Evolutionary conservation across 2,113 vertebrate species (phyloP), one percentile per base, ranked within the genome.

Genomic region (Aix galericulata): DNA sequence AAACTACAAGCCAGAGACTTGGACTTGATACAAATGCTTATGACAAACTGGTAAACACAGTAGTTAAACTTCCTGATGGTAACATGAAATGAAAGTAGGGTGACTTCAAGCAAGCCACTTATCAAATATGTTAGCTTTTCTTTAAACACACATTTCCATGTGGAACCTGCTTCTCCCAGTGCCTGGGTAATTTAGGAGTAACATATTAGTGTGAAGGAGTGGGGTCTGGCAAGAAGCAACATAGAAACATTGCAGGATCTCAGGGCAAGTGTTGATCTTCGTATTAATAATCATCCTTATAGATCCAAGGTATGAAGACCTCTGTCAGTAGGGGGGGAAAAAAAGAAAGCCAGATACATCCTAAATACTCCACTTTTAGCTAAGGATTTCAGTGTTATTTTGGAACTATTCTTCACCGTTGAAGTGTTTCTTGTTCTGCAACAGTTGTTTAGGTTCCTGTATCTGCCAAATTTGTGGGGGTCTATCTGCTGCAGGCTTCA

Each of bases 171-270:
- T 62, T 40, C 2, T 87, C 26, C n/a, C 3, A 6, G 4, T 50
- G 21, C 14, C 8, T 16, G 60, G 79, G 23, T 9, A 60, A 75
- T 44, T 62, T 46, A 71, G 11, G n/a, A 86, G 29, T 52, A 59
- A 32, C 13, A 81, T 15, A 9, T 18, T 36, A 8, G 9, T 31
- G 13, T 14, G 6, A 27, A 25, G 32, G 15, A 22, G 21, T 1
- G 18, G 1, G 0, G 1, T 26, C 11, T 73, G 36, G 12, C 20
- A 4, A 2, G 22, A 69, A 71, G 4, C 66, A 5, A 5, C 11
- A 63, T 3, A 8, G 16, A 53, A 27, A 38, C 29, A 3, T 36
- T 67, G 10, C 31, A 59, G n/a, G 4, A 62, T 82, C 82, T 25
- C 10, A 48, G n/a, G 15, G 11, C 3, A 80, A 27, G 26, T 9